Percentiles rank a stretch among this genome's conserved stretches.
Conservation (phyloP, 1,140 invertebrate species). For the Drosophila nigrodunni region DNA sequence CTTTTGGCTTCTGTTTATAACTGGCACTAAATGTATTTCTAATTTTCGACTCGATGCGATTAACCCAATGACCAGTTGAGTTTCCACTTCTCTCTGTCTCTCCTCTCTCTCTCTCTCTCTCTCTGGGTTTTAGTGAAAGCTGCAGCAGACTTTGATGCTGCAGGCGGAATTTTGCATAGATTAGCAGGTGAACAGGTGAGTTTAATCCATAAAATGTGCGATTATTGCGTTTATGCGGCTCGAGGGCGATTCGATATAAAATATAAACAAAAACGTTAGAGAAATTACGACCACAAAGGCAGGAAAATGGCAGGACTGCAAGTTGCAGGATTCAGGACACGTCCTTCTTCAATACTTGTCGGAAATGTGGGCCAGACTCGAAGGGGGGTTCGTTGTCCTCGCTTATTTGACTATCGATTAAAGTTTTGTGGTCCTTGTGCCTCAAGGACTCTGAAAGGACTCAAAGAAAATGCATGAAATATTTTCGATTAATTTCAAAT, state of each 20-base stretch:
- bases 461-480: constrained; percentile 50
- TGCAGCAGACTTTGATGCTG: constrained; percentile 15
- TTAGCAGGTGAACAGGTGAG: constrained; percentile 76
- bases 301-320: constrained; percentile 23
- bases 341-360: constrained; percentile 28
- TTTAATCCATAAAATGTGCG: constrained; percentile 83
- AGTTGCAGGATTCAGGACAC: constrained; percentile 8
- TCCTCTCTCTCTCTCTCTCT: neutral
- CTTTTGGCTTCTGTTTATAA: too few species aligned
- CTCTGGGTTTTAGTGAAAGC: neutral
- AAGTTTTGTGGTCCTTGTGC: constrained; percentile 75
- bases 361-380: constrained; percentile 35
- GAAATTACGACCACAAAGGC: constrained; percentile 68
- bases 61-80: too few species aligned
- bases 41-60: too few species aligned
- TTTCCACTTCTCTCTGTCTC: too few species aligned
- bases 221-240: constrained; percentile 82
- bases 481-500: constrained; percentile 81
- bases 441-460: constrained; percentile 27
- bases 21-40: too few species aligned
- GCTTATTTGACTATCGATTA: constrained; percentile 80
- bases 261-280: constrained; percentile 81
- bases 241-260: constrained; percentile 76
- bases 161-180: constrained; percentile 56
- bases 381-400: constrained; percentile 2